A percentile compares a stretch with the other conserved stretches of the same genome.
phyloP scores from a whole-genome alignment of 2,113 vertebrate genomes.

The Chionodraco myersi region DNA sequence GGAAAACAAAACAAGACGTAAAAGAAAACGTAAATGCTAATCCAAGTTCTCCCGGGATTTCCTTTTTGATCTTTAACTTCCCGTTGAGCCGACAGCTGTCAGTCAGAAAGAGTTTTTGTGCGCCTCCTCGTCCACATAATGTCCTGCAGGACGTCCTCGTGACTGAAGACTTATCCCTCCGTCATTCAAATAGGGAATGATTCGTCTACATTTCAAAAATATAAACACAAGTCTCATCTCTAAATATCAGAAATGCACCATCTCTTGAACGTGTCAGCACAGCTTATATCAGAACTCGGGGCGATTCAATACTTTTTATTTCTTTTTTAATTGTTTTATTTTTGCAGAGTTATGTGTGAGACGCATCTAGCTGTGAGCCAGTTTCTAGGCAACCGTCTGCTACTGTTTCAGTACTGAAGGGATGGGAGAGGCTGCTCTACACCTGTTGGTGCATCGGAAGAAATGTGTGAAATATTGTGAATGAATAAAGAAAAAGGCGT shows the following conservation, averaged over 20 bases:
- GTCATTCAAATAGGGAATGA: slow-evolving; percentile 77
- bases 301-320: slow-evolving; percentile 58
- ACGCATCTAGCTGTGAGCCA: slow-evolving; percentile 67
- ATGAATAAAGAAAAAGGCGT: slow-evolving; percentile 4
- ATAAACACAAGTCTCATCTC: slow-evolving; percentile 87
- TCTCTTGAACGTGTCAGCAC: slow-evolving; percentile 46
- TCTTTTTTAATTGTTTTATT: slow-evolving; percentile 62
- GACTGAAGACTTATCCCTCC: slow-evolving; percentile 78
- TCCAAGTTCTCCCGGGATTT: slow-evolving; percentile 42
- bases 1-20: slow-evolving; percentile 18
- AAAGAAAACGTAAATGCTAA: slow-evolving; percentile 35
- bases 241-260: slow-evolving; percentile 86
- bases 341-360: slow-evolving; percentile 61
- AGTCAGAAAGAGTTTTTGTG: slow-evolving; percentile 75
- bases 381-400: slow-evolving; percentile 81
- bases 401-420: slow-evolving; percentile 58
- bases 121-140: slow-evolving; percentile 83
- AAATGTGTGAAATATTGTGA: slow-evolving; percentile 17
- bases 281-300: slow-evolving; percentile 33
- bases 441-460: slow-evolving; percentile 59
- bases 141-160: slow-evolving; percentile 74
- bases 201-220: slow-evolving; percentile 83
- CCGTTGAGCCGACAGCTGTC: slow-evolving; percentile 82
- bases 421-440: slow-evolving; percentile 53
- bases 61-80: not conserved